These are phyloP conservation scores for Harlomillsia oculata DNA, from an alignment of 1,140 invertebrate genomes.

Conservation along the genomic window DNA sequence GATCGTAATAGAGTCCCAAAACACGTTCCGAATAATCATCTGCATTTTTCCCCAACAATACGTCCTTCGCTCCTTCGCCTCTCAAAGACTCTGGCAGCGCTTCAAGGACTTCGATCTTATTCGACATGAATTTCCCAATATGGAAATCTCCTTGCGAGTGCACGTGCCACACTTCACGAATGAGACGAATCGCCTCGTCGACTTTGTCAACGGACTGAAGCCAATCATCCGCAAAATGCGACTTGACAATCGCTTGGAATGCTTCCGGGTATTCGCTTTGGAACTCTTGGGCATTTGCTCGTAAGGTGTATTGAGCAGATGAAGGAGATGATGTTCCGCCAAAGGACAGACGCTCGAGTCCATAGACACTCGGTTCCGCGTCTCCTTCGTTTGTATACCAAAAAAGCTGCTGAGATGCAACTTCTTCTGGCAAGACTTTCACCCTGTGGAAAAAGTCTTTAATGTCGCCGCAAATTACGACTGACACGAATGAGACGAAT, in stretches of 20 bases:
- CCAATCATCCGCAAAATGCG: slow-evolving; percentile 25
- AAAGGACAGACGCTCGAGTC: slow-evolving; percentile 11
- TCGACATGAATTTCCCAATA: slow-evolving; percentile 12
- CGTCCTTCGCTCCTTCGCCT: background rate
- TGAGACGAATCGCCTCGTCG: slow-evolving; percentile 13
- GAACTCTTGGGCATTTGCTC: background rate
- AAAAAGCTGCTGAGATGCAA: slow-evolving; percentile 13
- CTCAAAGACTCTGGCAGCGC: background rate
- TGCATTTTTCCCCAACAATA: background rate
- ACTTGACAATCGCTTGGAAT: background rate
- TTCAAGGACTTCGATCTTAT: background rate
- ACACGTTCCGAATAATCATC: background rate
- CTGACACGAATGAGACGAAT: too few relatives aligned
- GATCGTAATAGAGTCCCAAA: slow-evolving; percentile 3
- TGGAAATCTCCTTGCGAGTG: background rate
- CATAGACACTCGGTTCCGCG: background rate
- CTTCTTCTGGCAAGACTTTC: slow-evolving; percentile 6
- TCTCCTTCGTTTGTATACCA: slow-evolving; percentile 11
- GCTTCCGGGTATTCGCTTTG: background rate
- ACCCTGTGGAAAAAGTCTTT: slow-evolving; percentile 17
- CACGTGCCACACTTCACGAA: background rate
- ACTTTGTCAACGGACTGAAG: slow-evolving; percentile 6
- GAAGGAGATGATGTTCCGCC: slow-evolving; percentile 18
- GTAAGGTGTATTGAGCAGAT: background rate
- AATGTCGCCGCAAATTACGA: slow-evolving; percentile 19